Evolutionary conservation across 2,797 vertebrate species (phyloP), one percentile per base, ranked within the genome.

Genomic region (Sebastes vulpes): DNA sequence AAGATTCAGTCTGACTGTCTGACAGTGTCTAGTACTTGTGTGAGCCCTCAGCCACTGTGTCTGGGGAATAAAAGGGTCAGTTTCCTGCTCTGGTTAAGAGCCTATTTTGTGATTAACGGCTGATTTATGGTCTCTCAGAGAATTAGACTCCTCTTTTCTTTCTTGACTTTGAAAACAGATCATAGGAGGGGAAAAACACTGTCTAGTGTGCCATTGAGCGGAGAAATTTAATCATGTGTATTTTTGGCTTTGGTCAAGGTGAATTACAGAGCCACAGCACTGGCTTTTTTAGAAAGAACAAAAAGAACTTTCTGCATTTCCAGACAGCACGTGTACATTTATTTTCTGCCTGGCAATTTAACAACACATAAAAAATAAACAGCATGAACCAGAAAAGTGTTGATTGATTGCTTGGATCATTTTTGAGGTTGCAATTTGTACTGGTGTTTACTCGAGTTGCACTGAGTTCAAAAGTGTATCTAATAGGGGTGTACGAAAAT

Each of bases 171-270:
- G 65, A 85, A 89, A 79, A 52, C 18, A 74, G 65, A 80, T 85
- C 72, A 80, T 9, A 56, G 60, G 53, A 68, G 54, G 53, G 21
- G 50, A 2, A 67, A 83, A 77, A 83, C 63, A 61, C 48, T 53
- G 61, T 79, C 58, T 56, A n/a, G 58, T 66, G 75, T 28, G 58
- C 35, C 74, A 75, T 1, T 81, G 63, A 75, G 77, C 23, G 23
- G 26, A 81, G 46, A 74, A 81, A 88, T 83, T 83, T 52, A 85
- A 79, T 84, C 42, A 69, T 46, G 48, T 72, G 61, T 52, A 77
- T 72, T 85, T 79, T 70, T 65, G 67, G 74, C 35, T 72, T 77
- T 86, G 74, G 77, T 85, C 75, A 83, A 83, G 66, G 75, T 75
- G 61, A 87, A 80, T 81, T 76, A 78, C 2, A 69, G 60, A 75